These are phyloP conservation scores for Catocala sponsa DNA, from an alignment of 2,888 invertebrate genomes.

Conservation along the genomic window DNA sequence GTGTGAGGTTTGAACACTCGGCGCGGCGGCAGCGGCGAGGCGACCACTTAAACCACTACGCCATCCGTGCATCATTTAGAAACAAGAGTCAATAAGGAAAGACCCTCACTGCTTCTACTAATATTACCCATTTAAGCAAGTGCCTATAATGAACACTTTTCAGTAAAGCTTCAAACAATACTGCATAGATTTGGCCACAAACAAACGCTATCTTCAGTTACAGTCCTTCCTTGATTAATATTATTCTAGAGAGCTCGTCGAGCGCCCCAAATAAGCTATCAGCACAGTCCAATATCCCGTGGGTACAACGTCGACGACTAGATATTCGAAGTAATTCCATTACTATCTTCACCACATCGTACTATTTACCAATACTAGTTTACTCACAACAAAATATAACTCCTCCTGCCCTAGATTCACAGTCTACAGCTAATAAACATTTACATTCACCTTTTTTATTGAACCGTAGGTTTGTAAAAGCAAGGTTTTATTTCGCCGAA, in stretches of 20 bases:
- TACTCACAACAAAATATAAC: constrained; percentile 21
- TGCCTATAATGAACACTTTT: no score
- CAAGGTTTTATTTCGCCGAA: constrained; percentile 26
- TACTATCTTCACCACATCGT: constrained; percentile 14
- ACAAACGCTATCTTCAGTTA: no score
- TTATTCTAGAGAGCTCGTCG: constrained; percentile 13
- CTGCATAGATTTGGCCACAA: no score
- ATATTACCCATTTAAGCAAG: no score
- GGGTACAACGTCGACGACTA: constrained; percentile 21
- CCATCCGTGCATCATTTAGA: no score
- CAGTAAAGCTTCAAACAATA: no score
- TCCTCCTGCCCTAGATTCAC: constrained; percentile 27
- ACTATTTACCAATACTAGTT: constrained; percentile 22
- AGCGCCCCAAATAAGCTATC: constrained; percentile 27
- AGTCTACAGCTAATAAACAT: constrained; percentile 16
- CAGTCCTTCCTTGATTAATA: constrained; percentile 13
- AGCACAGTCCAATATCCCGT: constrained; percentile 22
- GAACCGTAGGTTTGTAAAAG: constrained; percentile 25
- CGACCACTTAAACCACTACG: no score
- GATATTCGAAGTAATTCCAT: constrained; percentile 21
- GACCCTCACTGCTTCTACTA: no score
- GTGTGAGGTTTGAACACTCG: no score
- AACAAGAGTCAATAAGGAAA: no score
- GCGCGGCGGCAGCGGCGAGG: no score
- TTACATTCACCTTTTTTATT: constrained; percentile 29